Conservation (phyloP, 2,797 vertebrate species). For the Tokudaia tokunoshimensis region DNA sequence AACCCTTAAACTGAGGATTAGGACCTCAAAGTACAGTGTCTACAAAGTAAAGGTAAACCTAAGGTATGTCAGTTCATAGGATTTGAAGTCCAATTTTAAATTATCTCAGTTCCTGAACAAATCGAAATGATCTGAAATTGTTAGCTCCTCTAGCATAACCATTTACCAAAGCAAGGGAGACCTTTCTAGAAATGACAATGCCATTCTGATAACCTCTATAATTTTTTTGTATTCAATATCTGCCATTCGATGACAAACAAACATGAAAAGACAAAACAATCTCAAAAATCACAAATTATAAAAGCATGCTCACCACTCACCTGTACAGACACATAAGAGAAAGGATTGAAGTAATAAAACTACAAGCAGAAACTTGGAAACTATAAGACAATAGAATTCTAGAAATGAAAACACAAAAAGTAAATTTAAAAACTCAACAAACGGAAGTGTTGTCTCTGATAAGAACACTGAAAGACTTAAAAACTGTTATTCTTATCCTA, state of each 20-base stretch:
- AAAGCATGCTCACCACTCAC: neutral
- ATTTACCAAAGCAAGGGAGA: slow-evolving; percentile 21
- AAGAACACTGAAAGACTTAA: neutral
- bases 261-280: slow-evolving; percentile 24
- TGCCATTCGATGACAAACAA: slow-evolving; percentile 24
- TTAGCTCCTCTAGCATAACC: slow-evolving; percentile 11
- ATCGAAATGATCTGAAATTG: neutral
- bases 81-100: slow-evolving; percentile 38
- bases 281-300: slow-evolving; percentile 12
- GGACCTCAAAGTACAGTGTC: neutral
- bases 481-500: neutral
- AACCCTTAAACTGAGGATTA: neutral
- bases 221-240: neutral
- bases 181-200: neutral
- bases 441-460: neutral
- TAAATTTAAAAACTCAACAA: slow-evolving; percentile 9
- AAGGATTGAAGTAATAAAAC: slow-evolving; percentile 31
- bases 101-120: neutral
- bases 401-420: slow-evolving; percentile 29
- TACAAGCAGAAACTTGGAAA: slow-evolving; percentile 1
- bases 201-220: neutral
- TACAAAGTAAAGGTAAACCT: slow-evolving; percentile 18
- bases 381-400: slow-evolving; percentile 44
- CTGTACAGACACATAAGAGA: neutral
- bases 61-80: neutral